Percentiles rank a stretch among this genome's conserved stretches.
phyloP scores from a whole-genome alignment of 2,113 vertebrate genomes.

The Podarcis muralis region DNA sequence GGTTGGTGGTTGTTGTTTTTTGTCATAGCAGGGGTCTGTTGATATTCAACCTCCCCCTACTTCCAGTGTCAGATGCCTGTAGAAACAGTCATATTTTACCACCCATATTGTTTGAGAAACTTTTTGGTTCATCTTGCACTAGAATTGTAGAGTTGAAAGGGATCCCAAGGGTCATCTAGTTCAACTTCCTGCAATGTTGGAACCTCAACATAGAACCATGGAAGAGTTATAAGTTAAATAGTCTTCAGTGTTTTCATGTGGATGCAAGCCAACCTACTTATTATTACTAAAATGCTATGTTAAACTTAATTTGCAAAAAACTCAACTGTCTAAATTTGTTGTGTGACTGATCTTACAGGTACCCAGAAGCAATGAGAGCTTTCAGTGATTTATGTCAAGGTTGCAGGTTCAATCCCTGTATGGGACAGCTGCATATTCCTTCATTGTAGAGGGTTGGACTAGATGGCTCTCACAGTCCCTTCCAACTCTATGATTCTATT shows the following conservation, averaged over 20 bases:
- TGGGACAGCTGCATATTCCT: too few species aligned
- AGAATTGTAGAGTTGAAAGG: too few species aligned
- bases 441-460: too few species aligned
- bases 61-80: neutral
- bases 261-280: too few species aligned
- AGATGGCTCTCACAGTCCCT: too few species aligned
- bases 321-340: neutral
- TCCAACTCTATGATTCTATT: too few species aligned
- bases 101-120: slow-evolving; percentile 21
- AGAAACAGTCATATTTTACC: neutral
- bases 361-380: neutral
- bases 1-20: neutral
- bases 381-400: neutral
- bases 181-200: too few species aligned
- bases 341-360: neutral
- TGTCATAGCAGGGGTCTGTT: neutral
- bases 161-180: too few species aligned
- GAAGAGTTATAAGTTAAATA: neutral
- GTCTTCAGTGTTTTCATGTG: neutral
- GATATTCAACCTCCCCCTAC: neutral
- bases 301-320: neutral
- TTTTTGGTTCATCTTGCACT: slow-evolving; percentile 9
- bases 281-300: neutral
- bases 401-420: too few species aligned
- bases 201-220: too few species aligned